Conservation (phyloP, 2,113 vertebrate species). For the Mirza zaza region DNA sequence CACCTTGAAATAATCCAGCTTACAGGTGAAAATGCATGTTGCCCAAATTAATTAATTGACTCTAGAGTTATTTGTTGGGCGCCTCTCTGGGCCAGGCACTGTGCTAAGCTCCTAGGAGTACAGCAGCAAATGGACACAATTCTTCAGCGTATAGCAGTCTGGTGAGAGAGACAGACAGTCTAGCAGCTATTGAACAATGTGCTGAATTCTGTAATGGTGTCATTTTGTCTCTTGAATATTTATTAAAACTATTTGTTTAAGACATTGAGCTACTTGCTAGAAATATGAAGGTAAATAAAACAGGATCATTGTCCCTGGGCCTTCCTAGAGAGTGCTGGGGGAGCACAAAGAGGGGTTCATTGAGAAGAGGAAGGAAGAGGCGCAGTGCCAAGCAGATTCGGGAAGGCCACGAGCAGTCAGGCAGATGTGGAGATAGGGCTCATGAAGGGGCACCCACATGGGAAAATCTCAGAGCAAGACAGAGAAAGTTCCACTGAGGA, state of each 20-base stretch:
- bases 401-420: background rate
- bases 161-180: background rate
- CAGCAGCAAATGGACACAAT: background rate
- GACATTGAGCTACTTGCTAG: background rate
- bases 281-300: slow-evolving; percentile 1
- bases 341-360: background rate
- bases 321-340: background rate
- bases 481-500: background rate
- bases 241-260: slow-evolving; percentile 16
- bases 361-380: background rate
- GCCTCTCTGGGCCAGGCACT: background rate
- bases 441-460: background rate
- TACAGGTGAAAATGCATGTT: background rate
- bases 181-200: background rate
- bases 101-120: background rate
- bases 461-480: background rate
- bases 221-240: background rate
- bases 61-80: background rate
- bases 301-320: background rate
- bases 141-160: background rate
- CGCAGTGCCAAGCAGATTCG: fast-evolving
- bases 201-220: background rate
- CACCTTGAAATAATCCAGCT: background rate
- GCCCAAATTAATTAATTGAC: slow-evolving; percentile 4
- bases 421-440: background rate